A percentile compares a stretch with the other conserved stretches of the same genome.
Conservation (phyloP, 2,797 vertebrate species). For the Schizopygopsis malacanthus region DNA sequence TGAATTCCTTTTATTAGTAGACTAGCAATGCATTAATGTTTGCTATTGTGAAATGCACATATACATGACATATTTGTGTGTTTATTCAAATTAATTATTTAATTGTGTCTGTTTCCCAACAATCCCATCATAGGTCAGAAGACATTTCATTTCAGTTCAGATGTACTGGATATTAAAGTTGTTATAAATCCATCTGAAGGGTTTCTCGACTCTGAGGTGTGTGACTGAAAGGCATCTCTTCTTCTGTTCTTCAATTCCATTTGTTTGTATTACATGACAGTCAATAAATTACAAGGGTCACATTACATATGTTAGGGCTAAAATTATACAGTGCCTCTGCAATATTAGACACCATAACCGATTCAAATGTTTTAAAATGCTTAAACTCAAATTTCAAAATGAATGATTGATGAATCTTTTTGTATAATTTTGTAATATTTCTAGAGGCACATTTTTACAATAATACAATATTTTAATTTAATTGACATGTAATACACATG, state of each 20-base stretch:
- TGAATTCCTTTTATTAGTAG: background rate
- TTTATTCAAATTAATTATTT: constrained; percentile 34
- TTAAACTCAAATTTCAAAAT: background rate
- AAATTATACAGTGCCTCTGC: background rate
- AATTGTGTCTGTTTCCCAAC: constrained; percentile 28
- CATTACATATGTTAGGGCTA: background rate
- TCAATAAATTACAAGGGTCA: background rate
- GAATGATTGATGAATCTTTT: background rate
- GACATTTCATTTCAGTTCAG: constrained; percentile 86
- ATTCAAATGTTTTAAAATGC: background rate
- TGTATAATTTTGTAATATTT: background rate
- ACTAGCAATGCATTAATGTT: background rate
- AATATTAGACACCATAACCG: background rate
- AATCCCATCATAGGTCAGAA: constrained; percentile 79
- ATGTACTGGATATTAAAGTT: constrained; percentile 87
- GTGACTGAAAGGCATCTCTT: constrained; percentile 44
- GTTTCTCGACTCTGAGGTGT: constrained; percentile 88
- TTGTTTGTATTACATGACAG: constrained; percentile 1
- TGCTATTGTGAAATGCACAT: background rate
- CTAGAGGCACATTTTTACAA: background rate
- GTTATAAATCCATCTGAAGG: constrained; percentile 89
- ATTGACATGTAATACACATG: background rate
- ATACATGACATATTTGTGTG: constrained; percentile 29
- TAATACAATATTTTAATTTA: background rate
- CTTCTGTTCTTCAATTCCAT: background rate